Conservation (phyloP, 1,140 invertebrate genomes). For the Trichomalopsis sarcophagae region DNA sequence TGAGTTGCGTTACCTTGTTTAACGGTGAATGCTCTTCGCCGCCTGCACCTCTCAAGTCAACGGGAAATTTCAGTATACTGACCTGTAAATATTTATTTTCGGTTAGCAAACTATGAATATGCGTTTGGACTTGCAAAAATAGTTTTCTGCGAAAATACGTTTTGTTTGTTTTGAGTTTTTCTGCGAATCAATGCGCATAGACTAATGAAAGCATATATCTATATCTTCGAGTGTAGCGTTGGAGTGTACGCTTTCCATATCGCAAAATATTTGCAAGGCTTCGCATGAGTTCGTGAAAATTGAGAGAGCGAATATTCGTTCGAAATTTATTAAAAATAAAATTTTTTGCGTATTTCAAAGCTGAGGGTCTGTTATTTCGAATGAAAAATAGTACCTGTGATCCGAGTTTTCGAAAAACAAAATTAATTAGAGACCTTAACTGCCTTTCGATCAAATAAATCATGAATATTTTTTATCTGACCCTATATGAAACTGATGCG, state of each 20-base stretch:
- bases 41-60: background rate
- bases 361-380: no score
- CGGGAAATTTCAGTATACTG: background rate
- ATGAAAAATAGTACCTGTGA: no score
- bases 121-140: background rate
- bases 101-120: background rate
- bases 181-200: background rate
- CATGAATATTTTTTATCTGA: no score
- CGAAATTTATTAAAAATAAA: background rate
- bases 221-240: background rate
- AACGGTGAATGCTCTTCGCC: background rate
- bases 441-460: no score
- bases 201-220: background rate
- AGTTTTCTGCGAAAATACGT: background rate
- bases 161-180: background rate
- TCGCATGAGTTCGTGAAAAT: background rate
- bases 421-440: no score
- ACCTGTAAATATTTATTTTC: slow-evolving; percentile 16
- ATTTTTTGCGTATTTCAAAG: no score
- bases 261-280: slow-evolving; percentile 8
- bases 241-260: no score
- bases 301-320: background rate
- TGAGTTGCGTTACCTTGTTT: background rate
- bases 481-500: background rate
- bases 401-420: no score